Evolutionary conservation across 2,797 vertebrate genomes (phyloP).

Genomic region (Epinephelus awoara): DNA sequence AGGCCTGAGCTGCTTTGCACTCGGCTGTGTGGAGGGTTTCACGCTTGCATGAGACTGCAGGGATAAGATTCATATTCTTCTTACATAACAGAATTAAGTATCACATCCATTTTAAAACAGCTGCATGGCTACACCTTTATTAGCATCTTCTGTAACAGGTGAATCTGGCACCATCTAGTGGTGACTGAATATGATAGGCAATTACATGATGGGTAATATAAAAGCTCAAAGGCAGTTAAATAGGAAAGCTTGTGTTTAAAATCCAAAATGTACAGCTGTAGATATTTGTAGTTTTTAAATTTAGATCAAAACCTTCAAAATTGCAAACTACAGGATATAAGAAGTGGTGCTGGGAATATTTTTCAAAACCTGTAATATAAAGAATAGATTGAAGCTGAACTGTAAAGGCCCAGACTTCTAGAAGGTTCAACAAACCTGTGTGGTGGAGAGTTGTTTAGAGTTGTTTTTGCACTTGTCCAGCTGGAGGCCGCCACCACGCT

Average conservation of each 20-base stretch:
- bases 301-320: not conserved
- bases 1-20: slow-evolving; percentile 67
- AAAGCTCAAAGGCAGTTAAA: not conserved
- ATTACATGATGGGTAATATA: not conserved
- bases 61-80: slow-evolving; percentile 76
- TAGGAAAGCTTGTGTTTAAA: slow-evolving; percentile 5
- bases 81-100: slow-evolving; percentile 70
- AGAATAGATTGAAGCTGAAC: not conserved
- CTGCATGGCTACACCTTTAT: slow-evolving; percentile 46
- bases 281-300: not conserved
- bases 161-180: slow-evolving; percentile 89
- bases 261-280: not conserved
- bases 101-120: slow-evolving; percentile 58
- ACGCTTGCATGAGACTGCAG: slow-evolving; percentile 71
- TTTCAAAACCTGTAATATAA: not conserved
- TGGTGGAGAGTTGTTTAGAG: slow-evolving; percentile 47
- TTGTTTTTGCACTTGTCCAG: slow-evolving; percentile 69
- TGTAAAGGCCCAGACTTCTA: not conserved
- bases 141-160: slow-evolving; percentile 48
- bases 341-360: not conserved
- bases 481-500: slow-evolving; percentile 58
- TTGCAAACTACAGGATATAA: not conserved
- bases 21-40: slow-evolving; percentile 67
- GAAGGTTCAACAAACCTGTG: slow-evolving; percentile 60
- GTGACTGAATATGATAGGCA: slow-evolving; percentile 35